Evolutionary conservation across 1,140 invertebrate genomes (phyloP), one percentile per base, ranked within the genome.

Genomic region (Drosophila nigromelanica): DNA sequence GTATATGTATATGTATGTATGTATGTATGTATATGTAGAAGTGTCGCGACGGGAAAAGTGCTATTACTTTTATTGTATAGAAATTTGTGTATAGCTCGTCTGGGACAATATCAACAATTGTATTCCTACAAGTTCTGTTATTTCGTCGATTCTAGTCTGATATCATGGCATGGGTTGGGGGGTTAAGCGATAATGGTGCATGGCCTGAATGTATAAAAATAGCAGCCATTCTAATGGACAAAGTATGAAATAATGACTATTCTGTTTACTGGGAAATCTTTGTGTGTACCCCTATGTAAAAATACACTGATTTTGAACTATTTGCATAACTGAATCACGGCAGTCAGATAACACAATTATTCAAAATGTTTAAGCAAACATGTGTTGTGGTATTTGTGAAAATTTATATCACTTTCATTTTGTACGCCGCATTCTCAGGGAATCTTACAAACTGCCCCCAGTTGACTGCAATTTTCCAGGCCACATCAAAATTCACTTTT

Each of bases 31-130:
- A 10, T 18, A n/a, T 42, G 55, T 59, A 73, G 48, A 68, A 68
- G 70, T 67, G 14, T 30, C 10, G 11, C 48, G 56, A 42, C 27
- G 27, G 27, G 15, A 69, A 62, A 50, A 15, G 33, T 42, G 35
- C 48, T 61, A 61, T 61, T 69, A 68, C 47, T 15, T 63, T 55
- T 73, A 62, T 62, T 73, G 58, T 62, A 50, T 69, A 43, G 51
- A 69, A 51, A 50, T 48, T 40, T 52, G 1, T 21, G n/a, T 35
- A 15, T 48, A 15, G 18, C 10, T n/a, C 37, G 62, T 67, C 69
- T 67, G 69, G 40, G 21, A 42, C 40, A 59, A 11, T 54, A 73
- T 60, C 63, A 55, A 55, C 70, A 73, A 33, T 55, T 60, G 39
- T 72, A 47, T 52, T 66, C 39, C 24, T 11, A 37, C 52, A 47